Base-by-base conservation (phyloP, 1,140 invertebrate genomes). In the Drosophila bifasciata region DNA sequence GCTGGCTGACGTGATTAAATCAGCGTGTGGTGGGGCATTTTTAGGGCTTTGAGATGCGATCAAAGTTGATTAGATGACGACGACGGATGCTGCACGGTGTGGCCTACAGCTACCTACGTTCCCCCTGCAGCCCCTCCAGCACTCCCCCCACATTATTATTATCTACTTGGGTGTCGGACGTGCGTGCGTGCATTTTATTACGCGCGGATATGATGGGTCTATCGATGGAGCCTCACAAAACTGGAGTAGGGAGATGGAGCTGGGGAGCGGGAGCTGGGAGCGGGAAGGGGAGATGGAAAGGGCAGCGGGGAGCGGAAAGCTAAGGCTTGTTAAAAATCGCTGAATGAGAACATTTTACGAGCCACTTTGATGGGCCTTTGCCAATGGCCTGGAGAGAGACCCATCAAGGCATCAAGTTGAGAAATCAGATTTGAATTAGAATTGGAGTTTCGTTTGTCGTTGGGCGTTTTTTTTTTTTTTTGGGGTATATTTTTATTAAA, bases 131-230 rank as follows among this genome's bases (percentile, higher is more conserved):
- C 16, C 19, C 3, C 28, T 28, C 2, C 32, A 36, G 5, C 28
- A 15, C 32, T n/a, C n/a, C n/a, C n/a, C n/a, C n/a, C n/a, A n/a
- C n/a, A n/a, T n/a, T n/a, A n/a, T n/a, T n/a, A n/a, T n/a, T n/a
- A 32, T 43, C 56, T 49, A 55, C 64, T 72, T 70, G 70, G 75
- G 79, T 84, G 79, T 84, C 64, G 75, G 72, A 63, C 40, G 61
- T 79, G 79, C 75, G 80, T 84, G 80, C 80, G 80, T 85, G 80
- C 76, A 76, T 85, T 84, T 84, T 85, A 84, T 84, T 84, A 84
- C 71, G 76, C 80, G 76, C 80, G 79, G 79, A 84, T 83, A 76
- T 79, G 79, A 70, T 70, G 67, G 49, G 67, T 70, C 67, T 69
- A 70, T 69, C 64, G 64, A 69, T 66, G 64, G 36, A 49, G 58